A percentile compares a stretch with the other conserved stretches of the same genome.
Conservation (phyloP, 2,113 vertebrate species). For the Campylorhamphus procurvoides region DNA sequence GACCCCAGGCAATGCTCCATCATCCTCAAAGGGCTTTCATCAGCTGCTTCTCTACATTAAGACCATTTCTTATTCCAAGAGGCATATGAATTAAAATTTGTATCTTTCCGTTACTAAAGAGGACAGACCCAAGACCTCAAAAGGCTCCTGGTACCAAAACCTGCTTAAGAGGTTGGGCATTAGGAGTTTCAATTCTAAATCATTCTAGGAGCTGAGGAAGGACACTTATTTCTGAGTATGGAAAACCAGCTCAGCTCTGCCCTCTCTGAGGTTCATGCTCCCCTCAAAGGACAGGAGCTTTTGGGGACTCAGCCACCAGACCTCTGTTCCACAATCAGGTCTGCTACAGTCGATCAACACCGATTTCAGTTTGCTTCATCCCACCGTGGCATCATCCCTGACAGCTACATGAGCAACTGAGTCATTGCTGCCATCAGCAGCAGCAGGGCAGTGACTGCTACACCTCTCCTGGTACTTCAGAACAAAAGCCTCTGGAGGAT, state of each 20-base stretch:
- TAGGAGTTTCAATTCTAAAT: background rate
- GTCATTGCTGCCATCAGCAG: background rate
- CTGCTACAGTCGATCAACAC: background rate
- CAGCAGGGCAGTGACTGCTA: background rate
- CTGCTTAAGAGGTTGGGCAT: background rate
- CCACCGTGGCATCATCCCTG: background rate
- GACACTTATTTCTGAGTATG: background rate
- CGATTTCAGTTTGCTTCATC: accelerated
- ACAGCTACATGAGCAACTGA: background rate
- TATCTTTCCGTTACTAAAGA: background rate
- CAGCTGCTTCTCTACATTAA: background rate
- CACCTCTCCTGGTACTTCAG: background rate
- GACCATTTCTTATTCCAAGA: background rate
- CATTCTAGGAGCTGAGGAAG: background rate
- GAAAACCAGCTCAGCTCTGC: background rate
- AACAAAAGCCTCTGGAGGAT: background rate
- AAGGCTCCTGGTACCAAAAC: background rate
- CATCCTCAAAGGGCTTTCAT: background rate
- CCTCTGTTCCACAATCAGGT: background rate
- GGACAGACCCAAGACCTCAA: background rate
- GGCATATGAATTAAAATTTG: background rate
- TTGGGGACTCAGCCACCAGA: background rate
- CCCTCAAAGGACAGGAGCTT: background rate
- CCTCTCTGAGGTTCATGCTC: background rate
- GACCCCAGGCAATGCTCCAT: background rate